Base-by-base conservation (phyloP, 2,797 vertebrate species). In the Cyclopterus lumpus region DNA sequence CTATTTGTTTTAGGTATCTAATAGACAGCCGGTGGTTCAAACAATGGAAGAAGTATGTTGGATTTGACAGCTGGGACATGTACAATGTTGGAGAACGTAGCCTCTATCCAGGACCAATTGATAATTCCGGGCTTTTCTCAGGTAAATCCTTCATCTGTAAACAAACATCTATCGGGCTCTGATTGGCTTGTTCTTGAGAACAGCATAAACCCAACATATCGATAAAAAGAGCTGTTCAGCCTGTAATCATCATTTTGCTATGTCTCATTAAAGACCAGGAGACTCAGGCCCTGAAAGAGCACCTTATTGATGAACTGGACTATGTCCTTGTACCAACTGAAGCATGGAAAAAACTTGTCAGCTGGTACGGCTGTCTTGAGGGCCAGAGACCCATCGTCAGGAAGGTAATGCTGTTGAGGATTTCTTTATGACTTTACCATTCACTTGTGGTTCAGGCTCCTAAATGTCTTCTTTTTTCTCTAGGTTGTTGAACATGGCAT, bases 41-140 rank as follows among this genome's bases (percentile, higher is more conserved):
- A 81, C 97, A 98, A 73, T 99, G 98, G 98, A 99, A 99, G 93
- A 99, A 99, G 73, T 99, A 98, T 81, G 98, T 99, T 85, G 97
- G 97, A 55, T 99, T 97, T 68, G 97, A 99, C 91, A 98, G 94
- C 86, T 99, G 97, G 97, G 98, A 99, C 71, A 94, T 97, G 96
- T 97, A 97, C 91, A 96, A 95, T 77, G 96, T 96, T 59, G 97
- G 97, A 9, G 96, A 99, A 70, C 95, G 93, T 54, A 95, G 91
- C 73, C 92, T 98, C 7, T 99, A 95, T 78, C 98, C 98, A 6
- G 98, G 98, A 82, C 97, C 97, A 1, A 92, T 98, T 67, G 97
- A 99, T 91, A 99, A 99, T 92, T 97, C 97, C 1, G 96, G 97
- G 28, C 94, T 99, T 40, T 99, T 99, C 81, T 91, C 95, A 93